Base-by-base conservation (phyloP, 30 jellyfish, hydroid and myxozoan genomes). In the Aurelia sp. region DNA sequence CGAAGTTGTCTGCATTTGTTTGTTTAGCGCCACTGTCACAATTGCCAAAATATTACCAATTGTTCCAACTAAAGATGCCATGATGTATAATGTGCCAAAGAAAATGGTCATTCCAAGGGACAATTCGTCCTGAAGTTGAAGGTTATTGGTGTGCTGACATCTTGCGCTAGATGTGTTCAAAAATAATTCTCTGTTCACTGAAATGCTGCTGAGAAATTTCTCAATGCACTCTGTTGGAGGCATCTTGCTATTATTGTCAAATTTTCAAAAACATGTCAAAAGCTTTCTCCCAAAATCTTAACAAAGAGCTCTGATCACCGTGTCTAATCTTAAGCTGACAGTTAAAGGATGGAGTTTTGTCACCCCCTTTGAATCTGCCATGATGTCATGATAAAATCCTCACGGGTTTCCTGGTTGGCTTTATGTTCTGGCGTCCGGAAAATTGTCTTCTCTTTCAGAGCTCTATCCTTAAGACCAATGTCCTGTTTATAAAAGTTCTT, bases 1-100 rank as follows among this genome's bases (percentile, higher is more conserved):
- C 12, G 89, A 84, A 44, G 71, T 71, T 12, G 89, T 74, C 33
- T 86, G 95, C 89, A 86, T 75, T 11, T 84, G 66, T 27, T 86
- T 86, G 74, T 86, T 86, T 33, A 84, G n/a, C 17, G 63, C 52
- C 10, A 84, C 87, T 3, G 93, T 84, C 11, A 59, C 31, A 17
- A 84, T 65, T 20, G 93, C 87, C 53, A 84, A 63, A 18, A 84
- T 57, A 31, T 84, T 84, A 17, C 93, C 93, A 44, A 84, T 22
- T 30, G 93, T 84, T 55, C 93, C 93, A 20, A 84, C 13, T 6
- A 84, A 48, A 3, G 84, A 60, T 10, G 93, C 93, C 21, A 67
- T 70, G 44, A 84, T 60, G 50, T 84, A 84, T 11, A 72, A 60
- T 19, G 93, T 84, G 19, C 87, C 93, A 63, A 84, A 86, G 12